Percentiles rank a stretch among this genome's conserved stretches.
Evolutionary conservation across 2,797 vertebrate species (phyloP).

Genomic region (Enteromius argenteus): DNA sequence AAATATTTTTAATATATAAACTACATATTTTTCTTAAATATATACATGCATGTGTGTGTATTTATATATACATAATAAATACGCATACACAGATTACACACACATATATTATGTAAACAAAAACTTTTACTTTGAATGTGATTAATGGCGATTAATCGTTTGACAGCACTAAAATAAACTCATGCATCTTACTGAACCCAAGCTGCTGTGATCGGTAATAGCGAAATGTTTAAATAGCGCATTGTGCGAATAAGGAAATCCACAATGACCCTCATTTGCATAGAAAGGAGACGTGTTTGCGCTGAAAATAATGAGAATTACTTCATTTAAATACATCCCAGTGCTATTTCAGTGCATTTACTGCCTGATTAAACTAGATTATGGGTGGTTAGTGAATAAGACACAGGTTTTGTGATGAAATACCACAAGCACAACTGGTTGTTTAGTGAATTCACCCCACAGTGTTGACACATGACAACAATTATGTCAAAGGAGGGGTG

Average conservation of each 20-base stretch:
- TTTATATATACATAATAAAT: too few relatives aligned
- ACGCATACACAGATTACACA: too few relatives aligned
- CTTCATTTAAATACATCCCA: not conserved
- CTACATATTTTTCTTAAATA: too few relatives aligned
- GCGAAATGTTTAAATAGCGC: not conserved
- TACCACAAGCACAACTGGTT: not conserved
- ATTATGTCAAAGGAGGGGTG: not conserved
- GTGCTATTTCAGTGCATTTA: not conserved
- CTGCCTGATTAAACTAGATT: not conserved
- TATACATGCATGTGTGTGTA: too few relatives aligned
- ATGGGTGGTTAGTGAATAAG: not conserved
- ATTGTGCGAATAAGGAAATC: not conserved
- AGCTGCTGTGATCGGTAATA: not conserved
- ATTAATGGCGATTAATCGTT: too few relatives aligned
- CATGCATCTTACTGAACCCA: not conserved
- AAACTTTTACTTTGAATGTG: too few relatives aligned
- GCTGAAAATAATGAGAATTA: not conserved
- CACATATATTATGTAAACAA: too few relatives aligned
- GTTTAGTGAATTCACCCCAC: not conserved
- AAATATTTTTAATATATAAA: too few relatives aligned
- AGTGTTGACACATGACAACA: slow-evolving; percentile 1
- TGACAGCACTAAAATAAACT: not conserved
- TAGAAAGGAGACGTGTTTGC: not conserved
- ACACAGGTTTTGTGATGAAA: not conserved
- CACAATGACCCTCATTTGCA: not conserved